Percentiles rank a stretch among this genome's conserved stretches.
phyloP scores from a whole-genome alignment of 1,140 invertebrate species.

The Grapholita molesta region DNA sequence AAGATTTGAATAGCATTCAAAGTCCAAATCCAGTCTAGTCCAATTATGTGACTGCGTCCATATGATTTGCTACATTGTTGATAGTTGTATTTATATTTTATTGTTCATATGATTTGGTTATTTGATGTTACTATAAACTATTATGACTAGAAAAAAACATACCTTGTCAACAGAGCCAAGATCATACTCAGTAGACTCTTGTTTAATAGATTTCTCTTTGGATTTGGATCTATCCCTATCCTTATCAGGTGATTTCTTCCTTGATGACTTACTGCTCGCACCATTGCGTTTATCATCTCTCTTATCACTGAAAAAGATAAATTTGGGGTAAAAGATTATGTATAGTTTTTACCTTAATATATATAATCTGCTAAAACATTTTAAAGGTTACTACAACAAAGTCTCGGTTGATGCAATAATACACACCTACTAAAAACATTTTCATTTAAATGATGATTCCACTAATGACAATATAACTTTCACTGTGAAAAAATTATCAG shows the following conservation, averaged over 20 bases:
- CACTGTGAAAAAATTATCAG: no score
- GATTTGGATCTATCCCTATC: slow-evolving; percentile 77
- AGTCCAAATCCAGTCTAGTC: no score
- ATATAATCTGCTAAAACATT: neutral
- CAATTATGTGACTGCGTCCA: no score
- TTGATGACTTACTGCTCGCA: slow-evolving; percentile 64
- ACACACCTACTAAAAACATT: no score
- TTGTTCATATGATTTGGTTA: no score
- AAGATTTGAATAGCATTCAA: no score
- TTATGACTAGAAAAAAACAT: slow-evolving; percentile 20
- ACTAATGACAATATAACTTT: no score
- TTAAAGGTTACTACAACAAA: neutral
- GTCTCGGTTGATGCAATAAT: no score
- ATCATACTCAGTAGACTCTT: slow-evolving; percentile 83
- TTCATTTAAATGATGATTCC: no score
- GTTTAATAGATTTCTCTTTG: slow-evolving; percentile 79
- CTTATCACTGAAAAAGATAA: slow-evolving; percentile 51
- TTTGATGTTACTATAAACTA: no score
- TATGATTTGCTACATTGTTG: no score
- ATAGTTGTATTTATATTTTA: no score
- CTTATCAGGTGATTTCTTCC: slow-evolving; percentile 67
- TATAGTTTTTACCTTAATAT: neutral
- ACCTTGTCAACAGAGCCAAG: slow-evolving; percentile 87
- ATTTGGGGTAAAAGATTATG: neutral
- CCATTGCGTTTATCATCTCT: slow-evolving; percentile 71